Base-by-base conservation (phyloP, 2,113 vertebrate species). In the Pontoporia blainvillei region DNA sequence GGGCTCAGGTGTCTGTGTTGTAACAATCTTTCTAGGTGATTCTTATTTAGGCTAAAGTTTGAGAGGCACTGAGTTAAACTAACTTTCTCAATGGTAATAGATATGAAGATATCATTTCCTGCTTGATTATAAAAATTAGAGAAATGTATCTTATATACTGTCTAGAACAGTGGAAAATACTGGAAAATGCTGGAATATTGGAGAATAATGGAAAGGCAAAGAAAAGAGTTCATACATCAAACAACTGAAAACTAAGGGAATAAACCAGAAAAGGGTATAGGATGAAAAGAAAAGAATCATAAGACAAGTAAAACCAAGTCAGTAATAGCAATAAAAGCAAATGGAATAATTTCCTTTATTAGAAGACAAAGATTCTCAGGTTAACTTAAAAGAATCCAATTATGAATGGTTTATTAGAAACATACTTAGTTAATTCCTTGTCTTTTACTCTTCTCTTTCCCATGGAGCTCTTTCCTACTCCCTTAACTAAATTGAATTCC, bases 301-400 rank as follows among this genome's bases (percentile, higher is more conserved):
- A 71, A 44, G 67, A 20, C 11, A 67, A 46, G 6, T 39, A 39
- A 91, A 96, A 82, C 54, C 34, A 69, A 87, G 71, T 93, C 44
- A 66, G 0, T 81, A 31, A 44, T 1, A 41, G 20, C 72, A 54
- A 29, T 91, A 67, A 89, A 97, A 96, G 52, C 41, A 92, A 89
- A 41, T 6, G 39, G 25, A 21, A 12, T 83, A 54, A 52, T 95
- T 49, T 93, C 6, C 73, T 88, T 57, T 61, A 54, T 92, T 96
- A 79, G 72, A 79, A 91, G 79, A 57, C 62, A 93, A 29, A 88
- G 71, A 46, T 76, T 93, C 62, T 92, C 86, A 52, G 59, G 49
- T 95, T 94, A 41, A 89, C 92, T 93, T 92, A 67, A 84, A 86
- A 72, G 87, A 86, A 90, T 94, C 75, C 62, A 72, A 13, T 86